These are phyloP conservation scores for Drosophila dunni DNA, from an alignment of 1,140 invertebrate species.

Conservation along the genomic window DNA sequence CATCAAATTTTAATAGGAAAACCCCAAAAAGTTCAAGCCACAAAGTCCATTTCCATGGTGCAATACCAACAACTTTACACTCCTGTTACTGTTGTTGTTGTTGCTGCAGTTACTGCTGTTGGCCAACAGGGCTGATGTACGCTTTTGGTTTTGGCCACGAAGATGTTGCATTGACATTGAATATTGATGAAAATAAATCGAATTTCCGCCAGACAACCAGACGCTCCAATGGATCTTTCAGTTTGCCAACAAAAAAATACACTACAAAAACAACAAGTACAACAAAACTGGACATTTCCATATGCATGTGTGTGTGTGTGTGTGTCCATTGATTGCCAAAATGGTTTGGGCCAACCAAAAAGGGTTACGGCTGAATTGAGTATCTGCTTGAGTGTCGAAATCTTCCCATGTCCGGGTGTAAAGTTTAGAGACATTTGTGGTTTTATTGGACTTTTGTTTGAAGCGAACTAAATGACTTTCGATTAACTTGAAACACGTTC, in stretches of 20 bases:
- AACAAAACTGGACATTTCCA: constrained; percentile 39
- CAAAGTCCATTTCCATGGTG: constrained; percentile 76
- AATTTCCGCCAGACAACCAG: constrained; percentile 65
- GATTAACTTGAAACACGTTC: constrained; percentile 6
- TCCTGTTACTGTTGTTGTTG: constrained; percentile 29
- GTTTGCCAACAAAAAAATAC: constrained; percentile 26
- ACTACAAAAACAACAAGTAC: constrained; percentile 12
- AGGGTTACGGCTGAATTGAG: constrained; percentile 66
- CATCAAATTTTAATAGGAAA: constrained; percentile 81
- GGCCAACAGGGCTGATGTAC: constrained; percentile 70
- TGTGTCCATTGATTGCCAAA: constrained; percentile 59
- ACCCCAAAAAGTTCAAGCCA: constrained; percentile 80
- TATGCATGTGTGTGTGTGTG: constrained; percentile 37
- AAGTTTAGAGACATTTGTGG: constrained; percentile 58
- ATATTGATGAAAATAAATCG: constrained; percentile 83
- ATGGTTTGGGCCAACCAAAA: constrained; percentile 67
- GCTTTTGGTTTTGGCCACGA: constrained; percentile 72
- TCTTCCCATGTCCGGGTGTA: constrained; percentile 30
- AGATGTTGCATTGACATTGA: constrained; percentile 82
- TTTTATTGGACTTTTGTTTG: constrained; percentile 34
- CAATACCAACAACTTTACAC: constrained; percentile 20
- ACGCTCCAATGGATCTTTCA: constrained; percentile 27
- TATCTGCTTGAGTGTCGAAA: constrained; percentile 72
- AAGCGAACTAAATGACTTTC: constrained; percentile 26
- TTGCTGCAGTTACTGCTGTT: constrained; percentile 33